A percentile compares a stretch with the other conserved stretches of the same genome.
Evolutionary conservation across 2,888 invertebrate species (phyloP).

Genomic region (Litoditis marina): DNA sequence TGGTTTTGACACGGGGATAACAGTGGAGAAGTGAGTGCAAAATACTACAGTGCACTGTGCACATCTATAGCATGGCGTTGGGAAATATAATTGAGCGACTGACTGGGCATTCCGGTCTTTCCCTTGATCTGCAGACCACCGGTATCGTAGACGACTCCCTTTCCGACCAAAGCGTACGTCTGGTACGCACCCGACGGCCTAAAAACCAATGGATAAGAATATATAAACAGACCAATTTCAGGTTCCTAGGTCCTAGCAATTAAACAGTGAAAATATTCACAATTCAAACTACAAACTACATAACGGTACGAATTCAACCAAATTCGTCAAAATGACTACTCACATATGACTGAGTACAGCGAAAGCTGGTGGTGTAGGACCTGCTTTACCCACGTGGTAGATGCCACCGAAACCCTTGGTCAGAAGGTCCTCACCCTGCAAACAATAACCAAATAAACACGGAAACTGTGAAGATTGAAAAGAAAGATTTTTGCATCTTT

Average conservation of each 20-base stretch:
- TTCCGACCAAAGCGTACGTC: conserved; percentile 83
- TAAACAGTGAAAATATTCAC: background rate
- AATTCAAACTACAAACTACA: conserved; percentile 14
- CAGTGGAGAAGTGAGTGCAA: background rate
- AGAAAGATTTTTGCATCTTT: no score
- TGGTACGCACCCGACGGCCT: conserved; percentile 68
- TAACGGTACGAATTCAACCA: background rate
- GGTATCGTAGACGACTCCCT: conserved; percentile 89
- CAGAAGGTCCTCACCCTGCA: conserved; percentile 77
- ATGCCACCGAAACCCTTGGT: conserved; percentile 76
- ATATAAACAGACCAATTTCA: no score
- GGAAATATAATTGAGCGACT: no score
- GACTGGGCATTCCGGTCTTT: conserved; percentile 66
- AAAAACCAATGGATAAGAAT: no score
- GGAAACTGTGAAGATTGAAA: no score
- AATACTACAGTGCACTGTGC: no score
- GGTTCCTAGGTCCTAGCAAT: no score
- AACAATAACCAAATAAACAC: conserved; percentile 66
- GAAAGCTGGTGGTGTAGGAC: conserved; percentile 71
- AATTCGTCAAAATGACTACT: conserved; percentile 60
- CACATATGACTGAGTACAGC: conserved; percentile 72
- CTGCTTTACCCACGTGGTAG: conserved; percentile 81
- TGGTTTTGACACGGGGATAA: background rate
- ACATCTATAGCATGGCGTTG: no score
- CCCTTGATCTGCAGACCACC: conserved; percentile 87